Evolutionary conservation across 2,888 invertebrate species (phyloP), one percentile per base, ranked within the genome.

Genomic region (Drosophila meridionalis): DNA sequence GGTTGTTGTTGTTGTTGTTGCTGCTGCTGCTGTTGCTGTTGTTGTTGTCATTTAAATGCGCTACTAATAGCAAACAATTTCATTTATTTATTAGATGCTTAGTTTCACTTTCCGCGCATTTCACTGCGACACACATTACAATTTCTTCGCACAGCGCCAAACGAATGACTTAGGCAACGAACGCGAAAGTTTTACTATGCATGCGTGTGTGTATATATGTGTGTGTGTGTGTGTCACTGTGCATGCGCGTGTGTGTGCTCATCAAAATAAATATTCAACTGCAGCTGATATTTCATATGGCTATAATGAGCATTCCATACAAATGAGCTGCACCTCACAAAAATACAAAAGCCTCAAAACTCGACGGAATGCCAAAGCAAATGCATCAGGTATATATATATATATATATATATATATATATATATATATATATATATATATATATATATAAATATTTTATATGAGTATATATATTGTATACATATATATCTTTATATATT

Each of bases 51-150:
- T 85, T 84, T 85, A 85, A 87, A 87, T 85, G 85, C 87, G 85
- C 73, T 82, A 65, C 76, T 85, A 87, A 85, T 85, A 74, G 83
- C 83, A 83, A 85, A 87, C 81, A 85, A 87, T 85, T 87, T 85
- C 81, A 85, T 85, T 85, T 87, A 85, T 85, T 85, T 85, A 85
- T 85, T 87, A 82, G 78, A 76, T 67, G 76, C 40, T 70, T 84
- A 85, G 87, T 85, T 85, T 85, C 84, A 85, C 84, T 85, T 83
- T 83, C 78, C 64, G 71, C 58, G 79, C 83, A 86, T 86, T 83
- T 83, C 83, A 83, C 81, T 69, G 69, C 58, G 64, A 64, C 76
- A 73, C 67, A 76, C 83, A 85, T 78, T 80, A 85, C 73, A 74
- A 78, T 83, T 82, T 85, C 83, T 83, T 85, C 79, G 74, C 83